Evolutionary conservation across 2,888 invertebrate genomes (phyloP).

Genomic region (Drosophila testacea): DNA sequence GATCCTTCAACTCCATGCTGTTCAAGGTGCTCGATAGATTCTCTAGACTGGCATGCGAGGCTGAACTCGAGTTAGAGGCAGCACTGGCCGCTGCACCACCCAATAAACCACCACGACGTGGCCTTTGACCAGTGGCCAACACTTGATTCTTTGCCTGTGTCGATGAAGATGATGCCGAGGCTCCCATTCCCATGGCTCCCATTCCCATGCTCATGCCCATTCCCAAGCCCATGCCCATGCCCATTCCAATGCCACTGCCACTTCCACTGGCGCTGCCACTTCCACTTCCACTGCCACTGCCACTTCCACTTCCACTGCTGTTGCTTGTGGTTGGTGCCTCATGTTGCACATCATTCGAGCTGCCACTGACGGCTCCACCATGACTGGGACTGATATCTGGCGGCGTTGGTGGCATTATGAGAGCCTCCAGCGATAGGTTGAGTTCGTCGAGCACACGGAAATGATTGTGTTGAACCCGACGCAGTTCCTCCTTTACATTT

Average conservation of each 20-base stretch:
- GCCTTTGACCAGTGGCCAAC: conserved; percentile 59
- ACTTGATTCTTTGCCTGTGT: conserved; percentile 42
- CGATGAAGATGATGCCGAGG: conserved; percentile 35
- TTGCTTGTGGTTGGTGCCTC: conserved; percentile 82
- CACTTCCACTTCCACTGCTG: conserved; percentile 20
- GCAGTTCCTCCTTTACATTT: conserved; percentile 93
- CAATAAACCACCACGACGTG: conserved; percentile 77
- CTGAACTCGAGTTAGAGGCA: conserved; percentile 74
- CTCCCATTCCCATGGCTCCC: conserved; percentile 11
- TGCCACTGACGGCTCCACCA: conserved; percentile 56
- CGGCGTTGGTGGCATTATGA: conserved; percentile 92
- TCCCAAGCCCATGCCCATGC: background rate
- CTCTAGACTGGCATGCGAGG: conserved; percentile 84
- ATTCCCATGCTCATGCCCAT: conserved; percentile 9
- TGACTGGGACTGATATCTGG: conserved; percentile 86
- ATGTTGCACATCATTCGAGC: conserved; percentile 86
- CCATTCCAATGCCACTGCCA: conserved; percentile 3
- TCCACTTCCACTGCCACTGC: conserved; percentile 12
- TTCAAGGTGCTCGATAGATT: conserved; percentile 84
- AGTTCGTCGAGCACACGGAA: conserved; percentile 93
- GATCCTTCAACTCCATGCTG: conserved; percentile 85
- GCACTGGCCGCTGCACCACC: conserved; percentile 78
- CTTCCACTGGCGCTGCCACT: conserved; percentile 1
- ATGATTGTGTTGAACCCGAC: conserved; percentile 93
- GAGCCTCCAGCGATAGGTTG: conserved; percentile 94